Evolutionary conservation across 2,888 invertebrate genomes (phyloP).

Genomic region (Coelinius sp.): DNA sequence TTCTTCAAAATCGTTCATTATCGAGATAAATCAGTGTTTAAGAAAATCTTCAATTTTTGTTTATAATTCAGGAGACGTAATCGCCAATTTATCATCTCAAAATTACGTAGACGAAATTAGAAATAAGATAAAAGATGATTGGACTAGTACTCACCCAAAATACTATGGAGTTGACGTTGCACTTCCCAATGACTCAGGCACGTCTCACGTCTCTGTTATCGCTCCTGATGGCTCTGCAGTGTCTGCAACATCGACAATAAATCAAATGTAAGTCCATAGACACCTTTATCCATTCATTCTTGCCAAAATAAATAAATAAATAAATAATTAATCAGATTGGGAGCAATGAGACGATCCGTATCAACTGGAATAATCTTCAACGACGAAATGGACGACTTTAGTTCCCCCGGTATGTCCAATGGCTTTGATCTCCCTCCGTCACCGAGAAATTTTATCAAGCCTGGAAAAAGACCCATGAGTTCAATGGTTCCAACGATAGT

Average conservation of each 20-base stretch:
- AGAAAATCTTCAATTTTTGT: conserved; percentile 9
- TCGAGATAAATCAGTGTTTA: neutral
- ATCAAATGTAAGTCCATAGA: conserved; percentile 76
- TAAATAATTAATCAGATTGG: conserved; percentile 76
- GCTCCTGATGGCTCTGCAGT: conserved; percentile 93
- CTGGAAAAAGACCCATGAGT: conserved; percentile 87
- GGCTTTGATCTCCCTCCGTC: conserved; percentile 83
- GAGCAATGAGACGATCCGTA: conserved; percentile 83
- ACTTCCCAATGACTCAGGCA: conserved; percentile 79
- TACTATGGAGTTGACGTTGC: conserved; percentile 78
- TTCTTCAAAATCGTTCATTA: too few relatives aligned
- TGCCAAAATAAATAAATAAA: too few relatives aligned
- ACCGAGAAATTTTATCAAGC: conserved; percentile 83
- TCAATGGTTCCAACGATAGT: conserved; percentile 90
- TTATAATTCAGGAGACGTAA: conserved; percentile 48
- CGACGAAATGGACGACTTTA: conserved; percentile 97
- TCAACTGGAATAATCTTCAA: conserved; percentile 94
- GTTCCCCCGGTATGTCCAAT: conserved; percentile 81
- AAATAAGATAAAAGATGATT: conserved; percentile 76
- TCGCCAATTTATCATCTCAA: conserved; percentile 75
- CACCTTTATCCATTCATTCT: too few relatives aligned
- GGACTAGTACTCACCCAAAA: conserved; percentile 76
- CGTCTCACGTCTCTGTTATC: conserved; percentile 90
- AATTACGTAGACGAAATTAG: conserved; percentile 76
- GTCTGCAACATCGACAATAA: conserved; percentile 92